phyloP scores from a whole-genome alignment of 1,140 invertebrate genomes.

The Aphelinus atriplicis region DNA sequence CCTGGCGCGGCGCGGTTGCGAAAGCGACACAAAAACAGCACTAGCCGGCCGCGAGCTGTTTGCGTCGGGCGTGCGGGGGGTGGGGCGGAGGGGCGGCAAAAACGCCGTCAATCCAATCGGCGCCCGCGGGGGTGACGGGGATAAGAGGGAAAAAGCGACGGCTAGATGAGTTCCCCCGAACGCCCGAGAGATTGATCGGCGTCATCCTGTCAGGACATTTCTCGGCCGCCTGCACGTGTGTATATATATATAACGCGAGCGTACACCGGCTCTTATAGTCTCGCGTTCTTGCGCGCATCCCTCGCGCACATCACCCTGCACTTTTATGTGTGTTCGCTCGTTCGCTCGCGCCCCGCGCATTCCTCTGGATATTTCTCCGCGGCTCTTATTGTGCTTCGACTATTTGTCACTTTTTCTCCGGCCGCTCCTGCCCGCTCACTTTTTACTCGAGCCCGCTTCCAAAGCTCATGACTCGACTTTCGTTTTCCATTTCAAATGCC shows the following conservation, averaged over 20 bases:
- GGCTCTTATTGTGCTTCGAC: slow-evolving; percentile 15
- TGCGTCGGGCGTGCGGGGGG: background rate
- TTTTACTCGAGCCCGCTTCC: too few relatives aligned
- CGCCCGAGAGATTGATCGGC: slow-evolving; percentile 40
- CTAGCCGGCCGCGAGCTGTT: too few relatives aligned
- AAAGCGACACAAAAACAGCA: background rate
- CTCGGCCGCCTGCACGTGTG: background rate
- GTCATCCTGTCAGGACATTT: slow-evolving; percentile 36
- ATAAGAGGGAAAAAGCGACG: slow-evolving; percentile 20
- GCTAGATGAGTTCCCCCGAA: slow-evolving; percentile 32
- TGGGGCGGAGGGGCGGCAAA: slow-evolving; percentile 8
- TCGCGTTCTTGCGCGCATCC: background rate
- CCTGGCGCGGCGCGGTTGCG: background rate
- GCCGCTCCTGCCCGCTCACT: too few relatives aligned
- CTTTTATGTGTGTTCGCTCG: slow-evolving; percentile 1
- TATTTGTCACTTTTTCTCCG: slow-evolving; percentile 20
- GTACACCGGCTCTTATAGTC: background rate
- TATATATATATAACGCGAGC: too few relatives aligned
- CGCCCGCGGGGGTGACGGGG: slow-evolving; percentile 20
- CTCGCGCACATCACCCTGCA: background rate
- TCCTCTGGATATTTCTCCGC: slow-evolving; percentile 1
- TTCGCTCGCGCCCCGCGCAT: background rate
- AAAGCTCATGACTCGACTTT: too few relatives aligned
- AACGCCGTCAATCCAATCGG: slow-evolving; percentile 28
- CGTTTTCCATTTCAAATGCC: too few relatives aligned